Conservation (phyloP, 2,888 invertebrate genomes). For the Pharmacophagus antenor region DNA sequence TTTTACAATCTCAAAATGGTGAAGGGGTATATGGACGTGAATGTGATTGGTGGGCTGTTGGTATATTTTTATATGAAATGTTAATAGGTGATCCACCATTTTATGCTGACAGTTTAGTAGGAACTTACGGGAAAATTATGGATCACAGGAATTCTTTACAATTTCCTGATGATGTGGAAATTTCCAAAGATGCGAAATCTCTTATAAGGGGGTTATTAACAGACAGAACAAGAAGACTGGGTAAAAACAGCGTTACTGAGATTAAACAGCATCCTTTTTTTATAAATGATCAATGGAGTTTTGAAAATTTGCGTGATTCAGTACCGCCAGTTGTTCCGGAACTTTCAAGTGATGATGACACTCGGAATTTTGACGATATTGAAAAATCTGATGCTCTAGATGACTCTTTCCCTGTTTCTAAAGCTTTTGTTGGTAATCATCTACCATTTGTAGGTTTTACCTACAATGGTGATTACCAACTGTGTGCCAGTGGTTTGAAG, state of each 20-base stretch:
- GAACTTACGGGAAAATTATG: slow-evolving; percentile 99
- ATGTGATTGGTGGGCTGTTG: slow-evolving; percentile 99
- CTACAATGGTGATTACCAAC: slow-evolving; percentile 95
- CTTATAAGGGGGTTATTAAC: slow-evolving; percentile 97
- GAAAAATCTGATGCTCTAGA: slow-evolving; percentile 96
- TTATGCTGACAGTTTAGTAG: slow-evolving; percentile 98
- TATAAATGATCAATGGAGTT: slow-evolving; percentile 98
- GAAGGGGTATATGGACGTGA: slow-evolving; percentile 98
- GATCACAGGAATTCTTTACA: slow-evolving; percentile 97
- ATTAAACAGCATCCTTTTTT: slow-evolving; percentile 98
- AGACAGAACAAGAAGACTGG: slow-evolving; percentile 93
- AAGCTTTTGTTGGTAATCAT: slow-evolving; percentile 99
- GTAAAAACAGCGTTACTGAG: slow-evolving; percentile 95
- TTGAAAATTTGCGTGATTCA: slow-evolving; percentile 95
- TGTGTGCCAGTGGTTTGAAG: slow-evolving; percentile 72
- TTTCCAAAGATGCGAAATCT: slow-evolving; percentile 92
- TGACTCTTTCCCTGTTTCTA: slow-evolving; percentile 97
- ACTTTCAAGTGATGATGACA: slow-evolving; percentile 97
- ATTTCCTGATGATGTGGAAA: slow-evolving; percentile 97
- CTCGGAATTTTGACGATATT: slow-evolving; percentile 98
- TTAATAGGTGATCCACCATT: slow-evolving; percentile 99
- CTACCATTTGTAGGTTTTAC: slow-evolving; percentile 99
- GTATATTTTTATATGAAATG: slow-evolving; percentile 99
- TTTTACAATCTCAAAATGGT: slow-evolving; percentile 97
- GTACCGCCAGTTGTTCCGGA: slow-evolving; percentile 99